Conservation (phyloP, 2,113 vertebrate species). For the Rissa tridactyla region DNA sequence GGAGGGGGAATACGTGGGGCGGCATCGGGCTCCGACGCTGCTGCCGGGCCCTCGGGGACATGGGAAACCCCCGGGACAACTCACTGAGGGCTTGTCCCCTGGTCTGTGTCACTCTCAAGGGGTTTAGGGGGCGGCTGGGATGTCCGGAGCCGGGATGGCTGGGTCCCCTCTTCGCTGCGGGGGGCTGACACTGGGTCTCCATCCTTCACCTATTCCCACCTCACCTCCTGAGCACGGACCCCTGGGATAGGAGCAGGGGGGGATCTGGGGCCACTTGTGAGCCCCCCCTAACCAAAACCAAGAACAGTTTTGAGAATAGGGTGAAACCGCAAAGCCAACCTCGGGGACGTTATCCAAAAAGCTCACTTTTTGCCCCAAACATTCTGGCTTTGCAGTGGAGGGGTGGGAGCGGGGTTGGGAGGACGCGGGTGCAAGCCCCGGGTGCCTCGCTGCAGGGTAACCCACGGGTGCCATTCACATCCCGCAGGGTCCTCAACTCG, state of each 20-base stretch:
- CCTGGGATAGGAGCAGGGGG: rapidly evolving
- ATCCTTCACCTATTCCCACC: background rate
- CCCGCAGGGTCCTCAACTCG: background rate
- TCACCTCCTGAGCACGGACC: background rate
- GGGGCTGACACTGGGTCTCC: background rate
- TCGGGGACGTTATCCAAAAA: background rate
- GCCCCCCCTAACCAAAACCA: background rate
- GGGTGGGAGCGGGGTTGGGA: background rate
- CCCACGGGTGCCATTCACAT: background rate
- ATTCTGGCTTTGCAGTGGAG: background rate
- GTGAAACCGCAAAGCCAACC: background rate
- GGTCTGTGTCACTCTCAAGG: background rate
- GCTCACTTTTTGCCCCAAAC: background rate
- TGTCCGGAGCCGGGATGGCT: background rate
- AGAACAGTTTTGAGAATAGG: background rate
- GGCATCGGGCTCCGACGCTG: rapidly evolving
- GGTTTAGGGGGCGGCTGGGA: background rate
- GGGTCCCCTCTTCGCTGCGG: background rate
- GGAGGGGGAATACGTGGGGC: rapidly evolving
- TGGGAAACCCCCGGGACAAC: background rate
- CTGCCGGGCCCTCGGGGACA: rapidly evolving
- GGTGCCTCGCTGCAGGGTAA: background rate
- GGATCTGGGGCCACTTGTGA: background rate
- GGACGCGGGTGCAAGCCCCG: rapidly evolving
- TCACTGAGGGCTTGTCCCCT: background rate